phyloP scores from a whole-genome alignment of 2,888 invertebrate genomes.

The Cremastinae sp. region DNA sequence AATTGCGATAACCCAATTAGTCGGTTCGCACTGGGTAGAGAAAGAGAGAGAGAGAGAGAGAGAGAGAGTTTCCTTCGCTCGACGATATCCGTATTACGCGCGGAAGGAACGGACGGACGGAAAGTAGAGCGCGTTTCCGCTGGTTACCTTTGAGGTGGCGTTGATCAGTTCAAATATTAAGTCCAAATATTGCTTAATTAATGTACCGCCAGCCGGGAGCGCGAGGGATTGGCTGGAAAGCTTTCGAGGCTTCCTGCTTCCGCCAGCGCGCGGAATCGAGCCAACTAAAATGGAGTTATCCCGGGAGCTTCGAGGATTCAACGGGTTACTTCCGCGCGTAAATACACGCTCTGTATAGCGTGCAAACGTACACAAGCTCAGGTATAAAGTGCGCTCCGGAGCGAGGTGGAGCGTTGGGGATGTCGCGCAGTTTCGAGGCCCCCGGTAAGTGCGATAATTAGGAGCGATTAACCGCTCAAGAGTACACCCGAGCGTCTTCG shows the following conservation, averaged over 20 bases:
- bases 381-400: conserved; percentile 41
- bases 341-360: not conserved
- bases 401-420: conserved; percentile 28
- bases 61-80: not conserved
- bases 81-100: conserved; percentile 23
- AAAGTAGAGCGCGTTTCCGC: conserved; percentile 55
- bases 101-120: conserved; percentile 26
- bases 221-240: conserved; percentile 50
- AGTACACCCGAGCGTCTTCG: conserved; percentile 65
- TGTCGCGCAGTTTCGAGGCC: conserved; percentile 64
- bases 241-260: conserved; percentile 55
- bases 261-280: conserved; percentile 35
- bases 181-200: conserved; percentile 79
- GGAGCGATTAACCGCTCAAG: conserved; percentile 75
- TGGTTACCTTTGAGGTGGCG: conserved; percentile 73
- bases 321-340: conserved; percentile 1
- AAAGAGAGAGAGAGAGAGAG: conserved; percentile 23
- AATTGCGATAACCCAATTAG: conserved; percentile 60
- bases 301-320: conserved; percentile 37
- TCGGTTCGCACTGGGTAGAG: conserved; percentile 45
- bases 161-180: conserved; percentile 79
- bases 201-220: conserved; percentile 58
- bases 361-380: conserved; percentile 30
- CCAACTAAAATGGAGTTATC: conserved; percentile 53
- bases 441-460: conserved; percentile 78